Evolutionary conservation across 2,797 vertebrate species (phyloP).

Genomic region (Hemibagrus guttatus): DNA sequence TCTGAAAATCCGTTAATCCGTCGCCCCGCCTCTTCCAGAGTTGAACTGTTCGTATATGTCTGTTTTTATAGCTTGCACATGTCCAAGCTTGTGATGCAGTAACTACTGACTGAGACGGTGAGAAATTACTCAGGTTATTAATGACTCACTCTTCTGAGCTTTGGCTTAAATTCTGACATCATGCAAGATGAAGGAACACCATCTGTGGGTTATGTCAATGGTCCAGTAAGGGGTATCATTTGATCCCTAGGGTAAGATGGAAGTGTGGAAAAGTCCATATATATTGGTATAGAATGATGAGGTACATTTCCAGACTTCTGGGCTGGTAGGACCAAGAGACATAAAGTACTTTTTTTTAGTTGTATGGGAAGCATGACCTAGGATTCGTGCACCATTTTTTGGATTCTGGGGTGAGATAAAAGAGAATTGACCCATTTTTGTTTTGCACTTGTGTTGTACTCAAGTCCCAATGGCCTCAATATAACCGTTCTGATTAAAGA

Average conservation of each 20-base stretch:
- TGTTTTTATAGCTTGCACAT: conserved; percentile 28
- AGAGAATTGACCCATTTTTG: not conserved
- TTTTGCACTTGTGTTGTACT: not conserved
- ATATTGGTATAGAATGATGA: not conserved
- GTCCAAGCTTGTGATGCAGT: conserved; percentile 16
- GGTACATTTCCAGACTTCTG: not conserved
- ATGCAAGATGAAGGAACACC: not conserved
- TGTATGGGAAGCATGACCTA: not conserved
- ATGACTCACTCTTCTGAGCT: not conserved
- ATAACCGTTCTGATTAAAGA: not conserved
- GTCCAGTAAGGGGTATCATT: not conserved
- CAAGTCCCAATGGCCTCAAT: not conserved
- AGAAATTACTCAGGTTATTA: not conserved
- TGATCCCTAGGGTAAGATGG: not conserved
- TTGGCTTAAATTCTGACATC: not conserved
- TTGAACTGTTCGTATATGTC: not conserved
- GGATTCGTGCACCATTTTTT: not conserved
- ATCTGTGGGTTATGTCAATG: not conserved
- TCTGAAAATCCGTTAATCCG: conserved; percentile 49
- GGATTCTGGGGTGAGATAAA: not conserved
- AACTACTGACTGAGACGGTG: not conserved
- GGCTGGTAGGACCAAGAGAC: not conserved
- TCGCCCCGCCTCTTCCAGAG: conserved; percentile 23
- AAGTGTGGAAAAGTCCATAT: no score
- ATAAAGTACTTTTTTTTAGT: not conserved